Base-by-base conservation (phyloP, 53 echinoderm and acorn worm species). In the Antedon mediterranea region DNA sequence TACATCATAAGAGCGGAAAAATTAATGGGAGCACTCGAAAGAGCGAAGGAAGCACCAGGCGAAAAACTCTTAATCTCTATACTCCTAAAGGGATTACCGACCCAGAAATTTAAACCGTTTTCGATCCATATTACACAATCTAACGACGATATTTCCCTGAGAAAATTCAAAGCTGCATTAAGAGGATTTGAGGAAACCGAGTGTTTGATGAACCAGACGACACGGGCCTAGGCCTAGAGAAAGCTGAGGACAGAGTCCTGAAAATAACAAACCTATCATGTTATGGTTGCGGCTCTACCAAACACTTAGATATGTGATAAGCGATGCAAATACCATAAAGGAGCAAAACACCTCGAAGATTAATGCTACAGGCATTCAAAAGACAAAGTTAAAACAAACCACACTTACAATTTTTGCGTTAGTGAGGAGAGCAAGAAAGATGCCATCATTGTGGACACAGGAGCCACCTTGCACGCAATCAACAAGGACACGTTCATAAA, bases 1-100 rank as follows among this genome's bases (percentile, higher is more conserved):
- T 76, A 82, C 32, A 77, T 82, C 31, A 76, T 82, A 0, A 75
- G 44, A 9, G 72, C 76, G 29, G 78, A 83, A 78, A 77, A 83
- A 28, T 28, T 77, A 71, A 83, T 71, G 0, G 33, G 77, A 13
- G 72, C 76, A 0, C 32, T 82, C 0, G 4, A 75, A 57, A 42
- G 76, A 43, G 74, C 81, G 28, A 31, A 75, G 3, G n/a, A n/a
- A 0, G 79, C 4, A 0, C 37, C 43, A 77, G 18, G 27, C 4
- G 77, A 76, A 43, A 78, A 57, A 43, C 29, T 78, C 2, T 43
- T 43, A 28, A 43, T 78, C 14, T 43, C 44, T 18, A 78, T 78
- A n/a, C n/a, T n/a, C n/a, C n/a, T 78, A 29, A 78, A 78, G 28
- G 78, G 78, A 13, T 26, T 78, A 30, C 20, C 29, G 27, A 4